Conservation (phyloP, 2,113 vertebrate species). For the Turnix velox region DNA sequence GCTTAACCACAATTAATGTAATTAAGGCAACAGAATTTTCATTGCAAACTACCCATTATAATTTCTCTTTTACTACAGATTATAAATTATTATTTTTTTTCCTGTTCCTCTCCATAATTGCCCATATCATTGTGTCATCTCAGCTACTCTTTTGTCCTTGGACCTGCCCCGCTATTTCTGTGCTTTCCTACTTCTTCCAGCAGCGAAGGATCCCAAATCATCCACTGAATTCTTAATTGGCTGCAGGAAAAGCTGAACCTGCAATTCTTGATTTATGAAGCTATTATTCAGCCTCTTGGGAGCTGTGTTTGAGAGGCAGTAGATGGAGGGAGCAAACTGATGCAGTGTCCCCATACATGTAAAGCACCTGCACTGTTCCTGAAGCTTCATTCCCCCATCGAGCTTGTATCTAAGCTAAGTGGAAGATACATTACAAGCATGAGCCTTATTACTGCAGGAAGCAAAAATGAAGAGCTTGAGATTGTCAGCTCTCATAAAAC, state of each 20-base stretch:
- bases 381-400: not conserved
- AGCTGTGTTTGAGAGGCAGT: not conserved
- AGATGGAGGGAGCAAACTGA: not conserved
- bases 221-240: not conserved
- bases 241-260: constrained; percentile 20
- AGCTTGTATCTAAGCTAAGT: not conserved
- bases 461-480: not conserved
- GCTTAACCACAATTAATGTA: not conserved
- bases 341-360: not conserved
- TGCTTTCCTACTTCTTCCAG: not conserved
- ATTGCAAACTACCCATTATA: not conserved
- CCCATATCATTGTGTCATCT: not conserved
- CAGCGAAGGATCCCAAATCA: not conserved
- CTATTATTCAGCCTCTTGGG: constrained; percentile 13
- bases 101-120: not conserved
- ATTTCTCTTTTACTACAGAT: not conserved
- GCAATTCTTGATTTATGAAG: constrained; percentile 41
- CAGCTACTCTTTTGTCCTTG: not conserved
- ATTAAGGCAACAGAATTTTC: not conserved
- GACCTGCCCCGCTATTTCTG: not conserved
- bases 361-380: constrained; percentile 14
- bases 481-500: not conserved
- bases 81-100: not conserved
- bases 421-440: not conserved
- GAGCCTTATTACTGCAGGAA: not conserved